phyloP scores from a whole-genome alignment of 2,888 invertebrate species.

The Scaeva pyrastri region DNA sequence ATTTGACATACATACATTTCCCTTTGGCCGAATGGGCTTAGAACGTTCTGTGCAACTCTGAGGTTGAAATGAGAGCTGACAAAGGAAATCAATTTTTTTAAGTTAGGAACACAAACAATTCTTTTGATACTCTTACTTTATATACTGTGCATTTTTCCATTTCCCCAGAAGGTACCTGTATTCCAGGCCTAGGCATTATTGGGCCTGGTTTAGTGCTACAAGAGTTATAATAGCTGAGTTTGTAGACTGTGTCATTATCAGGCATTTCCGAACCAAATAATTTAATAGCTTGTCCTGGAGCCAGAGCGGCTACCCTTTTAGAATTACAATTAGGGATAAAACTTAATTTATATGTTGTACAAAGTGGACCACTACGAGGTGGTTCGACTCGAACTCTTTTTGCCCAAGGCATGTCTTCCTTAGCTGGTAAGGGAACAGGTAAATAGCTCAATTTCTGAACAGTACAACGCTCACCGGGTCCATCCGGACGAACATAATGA shows the following conservation, averaged over 20 bases:
- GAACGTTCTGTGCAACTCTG: slow-evolving; percentile 85
- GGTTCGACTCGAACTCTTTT: slow-evolving; percentile 80
- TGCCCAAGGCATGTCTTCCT: slow-evolving; percentile 82
- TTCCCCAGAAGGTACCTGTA: slow-evolving; percentile 78
- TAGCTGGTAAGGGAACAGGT: slow-evolving; percentile 83
- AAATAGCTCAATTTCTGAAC: slow-evolving; percentile 86
- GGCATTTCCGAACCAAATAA: slow-evolving; percentile 80
- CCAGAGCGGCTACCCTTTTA: slow-evolving; percentile 77
- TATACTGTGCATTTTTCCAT: slow-evolving; percentile 82
- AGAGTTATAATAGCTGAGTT: slow-evolving; percentile 81
- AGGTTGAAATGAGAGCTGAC: slow-evolving; percentile 86
- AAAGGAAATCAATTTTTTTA: not conserved
- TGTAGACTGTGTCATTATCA: slow-evolving; percentile 81
- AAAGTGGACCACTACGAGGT: slow-evolving; percentile 80
- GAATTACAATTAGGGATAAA: slow-evolving; percentile 82
- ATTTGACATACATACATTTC: slow-evolving; percentile 86
- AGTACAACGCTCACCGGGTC: slow-evolving; percentile 81
- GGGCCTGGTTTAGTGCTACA: slow-evolving; percentile 79
- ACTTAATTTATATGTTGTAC: slow-evolving; percentile 83
- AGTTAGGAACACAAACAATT: not conserved
- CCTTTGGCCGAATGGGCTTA: slow-evolving; percentile 86
- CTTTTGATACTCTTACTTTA: slow-evolving; percentile 78
- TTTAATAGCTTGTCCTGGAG: slow-evolving; percentile 78
- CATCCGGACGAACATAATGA: slow-evolving; percentile 78
- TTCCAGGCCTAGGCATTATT: slow-evolving; percentile 79